Evolutionary conservation across 2,888 invertebrate species (phyloP).

Genomic region (Drosophila maculinotata): DNA sequence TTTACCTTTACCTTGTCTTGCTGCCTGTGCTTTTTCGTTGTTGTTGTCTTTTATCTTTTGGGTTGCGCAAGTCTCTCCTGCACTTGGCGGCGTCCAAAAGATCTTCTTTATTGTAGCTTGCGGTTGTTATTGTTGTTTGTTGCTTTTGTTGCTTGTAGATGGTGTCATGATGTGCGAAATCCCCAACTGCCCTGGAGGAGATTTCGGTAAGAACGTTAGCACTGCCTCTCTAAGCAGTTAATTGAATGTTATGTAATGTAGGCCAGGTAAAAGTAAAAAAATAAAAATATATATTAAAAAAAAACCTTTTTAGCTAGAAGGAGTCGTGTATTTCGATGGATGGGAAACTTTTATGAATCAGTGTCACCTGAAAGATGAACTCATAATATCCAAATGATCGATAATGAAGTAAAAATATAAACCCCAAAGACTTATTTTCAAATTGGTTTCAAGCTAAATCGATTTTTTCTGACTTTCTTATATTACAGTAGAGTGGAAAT

Average conservation of each 20-base stretch:
- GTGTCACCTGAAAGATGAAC: no score
- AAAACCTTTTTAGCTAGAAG: no score
- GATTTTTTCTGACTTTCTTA: conserved; percentile 7
- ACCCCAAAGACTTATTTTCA: no score
- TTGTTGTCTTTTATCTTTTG: conserved; percentile 35
- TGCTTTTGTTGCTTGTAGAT: conserved; percentile 43
- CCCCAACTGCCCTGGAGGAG: conserved; percentile 12
- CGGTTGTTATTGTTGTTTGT: conserved; percentile 23
- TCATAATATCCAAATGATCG: no score
- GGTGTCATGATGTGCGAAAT: conserved; percentile 68
- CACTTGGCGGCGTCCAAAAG: conserved; percentile 44
- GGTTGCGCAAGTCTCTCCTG: conserved; percentile 29
- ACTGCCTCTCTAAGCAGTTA: conserved; percentile 19
- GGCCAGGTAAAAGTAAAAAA: no score
- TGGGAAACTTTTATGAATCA: no score
- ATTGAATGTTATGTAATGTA: conserved; percentile 33
- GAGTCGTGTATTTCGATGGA: no score
- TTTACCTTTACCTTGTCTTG: conserved; percentile 1
- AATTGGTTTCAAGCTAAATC: no score
- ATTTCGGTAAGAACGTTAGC: conserved; percentile 6
- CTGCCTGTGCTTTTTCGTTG: conserved; percentile 23
- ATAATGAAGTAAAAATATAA: no score
- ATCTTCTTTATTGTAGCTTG: conserved; percentile 46
- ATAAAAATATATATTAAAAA: no score
- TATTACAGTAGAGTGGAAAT: no score